These are phyloP conservation scores for Leucophenga varia DNA, from an alignment of 1,140 invertebrate genomes.

Conservation along the genomic window DNA sequence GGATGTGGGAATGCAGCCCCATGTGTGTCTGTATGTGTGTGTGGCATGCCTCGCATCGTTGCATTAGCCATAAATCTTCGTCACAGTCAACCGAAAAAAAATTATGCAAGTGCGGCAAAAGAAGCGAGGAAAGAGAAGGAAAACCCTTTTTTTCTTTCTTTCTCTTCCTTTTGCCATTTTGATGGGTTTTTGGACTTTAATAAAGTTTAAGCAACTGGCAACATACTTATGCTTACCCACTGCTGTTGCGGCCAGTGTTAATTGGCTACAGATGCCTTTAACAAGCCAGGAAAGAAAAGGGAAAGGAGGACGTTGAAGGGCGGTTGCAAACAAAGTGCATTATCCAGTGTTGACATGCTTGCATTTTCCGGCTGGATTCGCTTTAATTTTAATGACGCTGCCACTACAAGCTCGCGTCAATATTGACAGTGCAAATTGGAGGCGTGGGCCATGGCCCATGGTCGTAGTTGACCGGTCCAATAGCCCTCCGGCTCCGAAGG, in stretches of 20 bases:
- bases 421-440: slow-evolving; percentile 32
- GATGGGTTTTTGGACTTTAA: no score
- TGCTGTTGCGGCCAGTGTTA: slow-evolving; percentile 3
- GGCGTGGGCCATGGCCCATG: slow-evolving; percentile 23
- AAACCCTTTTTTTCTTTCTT: neutral
- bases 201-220: no score
- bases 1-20: no score
- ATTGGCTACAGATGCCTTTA: slow-evolving; percentile 7
- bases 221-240: no score
- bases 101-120: neutral
- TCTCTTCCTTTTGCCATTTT: no score
- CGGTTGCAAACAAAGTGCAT: slow-evolving; percentile 12
- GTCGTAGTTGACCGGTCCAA: slow-evolving; percentile 6
- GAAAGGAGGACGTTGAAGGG: neutral
- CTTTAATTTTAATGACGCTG: slow-evolving; percentile 33
- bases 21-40: no score
- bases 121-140: neutral
- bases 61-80: slow-evolving; percentile 44
- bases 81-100: slow-evolving; percentile 21
- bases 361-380: slow-evolving; percentile 22
- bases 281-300: no score
- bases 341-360: slow-evolving; percentile 19
- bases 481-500: slow-evolving; percentile 9
- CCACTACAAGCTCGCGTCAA: slow-evolving; percentile 19
- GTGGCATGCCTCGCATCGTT: slow-evolving; percentile 29